These are phyloP conservation scores for Notamacropus eugenii DNA, from an alignment of 2,797 vertebrate species.

Conservation along the genomic window DNA sequence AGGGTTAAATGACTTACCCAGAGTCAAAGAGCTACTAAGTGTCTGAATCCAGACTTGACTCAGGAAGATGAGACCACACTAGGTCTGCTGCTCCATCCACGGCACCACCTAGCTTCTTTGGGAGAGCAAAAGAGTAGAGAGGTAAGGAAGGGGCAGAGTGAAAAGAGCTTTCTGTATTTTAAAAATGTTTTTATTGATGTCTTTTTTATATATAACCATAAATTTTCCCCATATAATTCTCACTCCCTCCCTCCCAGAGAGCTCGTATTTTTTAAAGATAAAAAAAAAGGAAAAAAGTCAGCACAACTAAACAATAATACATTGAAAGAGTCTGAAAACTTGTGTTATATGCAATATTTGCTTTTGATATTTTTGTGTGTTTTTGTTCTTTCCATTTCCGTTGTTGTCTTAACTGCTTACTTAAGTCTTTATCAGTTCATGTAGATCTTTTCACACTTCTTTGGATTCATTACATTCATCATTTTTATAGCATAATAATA, in stretches of 20 bases:
- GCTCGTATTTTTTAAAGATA: not conserved
- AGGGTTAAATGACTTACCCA: not conserved
- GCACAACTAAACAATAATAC: not conserved
- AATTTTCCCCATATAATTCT: not conserved
- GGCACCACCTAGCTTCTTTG: not conserved
- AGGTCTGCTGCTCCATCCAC: too few species aligned
- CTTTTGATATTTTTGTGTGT: not conserved
- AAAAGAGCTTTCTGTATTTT: not conserved
- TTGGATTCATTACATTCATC: not conserved
- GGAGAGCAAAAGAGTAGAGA: not conserved
- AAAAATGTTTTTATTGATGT: not conserved
- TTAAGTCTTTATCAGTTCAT: not conserved
- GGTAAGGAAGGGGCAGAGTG: not conserved
- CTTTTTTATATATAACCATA: not conserved
- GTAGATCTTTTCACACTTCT: not conserved
- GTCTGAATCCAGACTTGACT: not conserved
- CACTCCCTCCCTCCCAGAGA: not conserved
- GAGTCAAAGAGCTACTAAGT: not conserved
- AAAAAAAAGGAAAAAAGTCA: not conserved
- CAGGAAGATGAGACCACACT: too few species aligned
- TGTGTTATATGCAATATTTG: too few species aligned
- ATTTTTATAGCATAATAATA: not conserved
- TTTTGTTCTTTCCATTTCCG: not conserved
- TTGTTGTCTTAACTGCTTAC: not conserved
- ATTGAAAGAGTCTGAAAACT: not conserved